phyloP scores from a whole-genome alignment of 2,113 vertebrate genomes.

The Eudyptes chrysolophus region DNA sequence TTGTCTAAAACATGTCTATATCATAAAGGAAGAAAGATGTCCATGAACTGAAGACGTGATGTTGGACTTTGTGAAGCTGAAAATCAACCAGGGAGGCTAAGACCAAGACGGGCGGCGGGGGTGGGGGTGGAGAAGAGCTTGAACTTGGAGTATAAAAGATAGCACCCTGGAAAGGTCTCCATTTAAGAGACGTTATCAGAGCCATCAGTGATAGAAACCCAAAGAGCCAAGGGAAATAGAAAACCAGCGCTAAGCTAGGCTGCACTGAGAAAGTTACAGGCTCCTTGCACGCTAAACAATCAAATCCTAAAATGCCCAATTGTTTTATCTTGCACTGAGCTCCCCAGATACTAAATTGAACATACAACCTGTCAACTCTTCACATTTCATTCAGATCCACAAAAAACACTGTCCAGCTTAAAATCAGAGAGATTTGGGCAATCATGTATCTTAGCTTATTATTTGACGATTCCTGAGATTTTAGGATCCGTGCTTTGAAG shows the following conservation, averaged over 20 bases:
- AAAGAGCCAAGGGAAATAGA: not conserved
- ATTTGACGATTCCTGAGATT: not conserved
- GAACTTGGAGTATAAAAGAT: not conserved
- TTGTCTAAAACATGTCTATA: not conserved
- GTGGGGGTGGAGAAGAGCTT: not conserved
- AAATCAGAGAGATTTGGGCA: not conserved
- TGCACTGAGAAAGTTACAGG: not conserved
- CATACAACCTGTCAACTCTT: not conserved
- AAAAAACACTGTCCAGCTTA: not conserved
- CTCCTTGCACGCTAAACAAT: not conserved
- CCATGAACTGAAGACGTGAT: not conserved
- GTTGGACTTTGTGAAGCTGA: not conserved
- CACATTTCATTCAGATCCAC: not conserved
- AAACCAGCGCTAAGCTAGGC: not conserved
- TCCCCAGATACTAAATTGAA: not conserved
- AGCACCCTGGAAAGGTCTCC: not conserved
- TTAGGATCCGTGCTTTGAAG: not conserved
- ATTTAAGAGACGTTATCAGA: not conserved
- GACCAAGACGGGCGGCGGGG: accelerated
- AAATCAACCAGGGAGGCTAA: not conserved
- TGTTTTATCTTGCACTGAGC: not conserved
- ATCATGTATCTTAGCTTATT: not conserved
- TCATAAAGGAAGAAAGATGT: not conserved
- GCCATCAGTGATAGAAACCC: not conserved
- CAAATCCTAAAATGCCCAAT: not conserved